A percentile compares a stretch with the other conserved stretches of the same genome.
Conservation (phyloP, 1,140 invertebrate genomes). For the Drosophila kepulauana region DNA sequence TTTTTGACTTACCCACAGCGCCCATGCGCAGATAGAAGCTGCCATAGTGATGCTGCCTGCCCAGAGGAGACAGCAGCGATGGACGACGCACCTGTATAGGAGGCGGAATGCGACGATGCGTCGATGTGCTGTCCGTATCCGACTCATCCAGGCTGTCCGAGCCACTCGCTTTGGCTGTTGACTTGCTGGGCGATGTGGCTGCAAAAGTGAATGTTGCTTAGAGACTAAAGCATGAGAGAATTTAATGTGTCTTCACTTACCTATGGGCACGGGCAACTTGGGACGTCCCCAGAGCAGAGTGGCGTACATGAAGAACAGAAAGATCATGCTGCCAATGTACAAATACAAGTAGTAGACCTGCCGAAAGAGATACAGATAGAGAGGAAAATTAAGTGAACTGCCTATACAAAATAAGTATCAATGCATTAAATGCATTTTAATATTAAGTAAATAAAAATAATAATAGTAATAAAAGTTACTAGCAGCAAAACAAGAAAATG, state of each 20-base stretch:
- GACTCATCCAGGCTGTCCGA: conserved; percentile 86
- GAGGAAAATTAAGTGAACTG: too few relatives aligned
- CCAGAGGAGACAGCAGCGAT: conserved; percentile 83
- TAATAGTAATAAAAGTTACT: too few relatives aligned
- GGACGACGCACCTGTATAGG: conserved; percentile 84
- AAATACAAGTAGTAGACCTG: conserved; percentile 95
- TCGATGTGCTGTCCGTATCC: conserved; percentile 86
- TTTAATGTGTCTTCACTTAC: conserved; percentile 37
- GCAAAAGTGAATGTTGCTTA: not conserved
- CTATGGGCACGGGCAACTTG: conserved; percentile 77
- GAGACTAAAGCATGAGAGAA: not conserved
- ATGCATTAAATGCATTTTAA: too few relatives aligned
- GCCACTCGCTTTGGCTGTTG: conserved; percentile 60
- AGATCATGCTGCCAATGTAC: conserved; percentile 95
- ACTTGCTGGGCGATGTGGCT: conserved; percentile 74
- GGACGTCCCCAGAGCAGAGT: conserved; percentile 89
- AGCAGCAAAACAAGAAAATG: too few relatives aligned
- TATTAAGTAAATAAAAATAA: too few relatives aligned
- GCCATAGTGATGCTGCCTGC: conserved; percentile 92
- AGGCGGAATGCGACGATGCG: conserved; percentile 85
- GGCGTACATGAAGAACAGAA: conserved; percentile 94
- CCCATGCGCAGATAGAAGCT: conserved; percentile 97
- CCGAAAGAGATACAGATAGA: too few relatives aligned
- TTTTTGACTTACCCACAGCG: conserved; percentile 90
- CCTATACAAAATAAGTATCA: too few relatives aligned